Percentiles rank a stretch among this genome's conserved stretches.
Evolutionary conservation across 2,797 vertebrate species (phyloP).

Genomic region (Acrocephalus scirpaceus): DNA sequence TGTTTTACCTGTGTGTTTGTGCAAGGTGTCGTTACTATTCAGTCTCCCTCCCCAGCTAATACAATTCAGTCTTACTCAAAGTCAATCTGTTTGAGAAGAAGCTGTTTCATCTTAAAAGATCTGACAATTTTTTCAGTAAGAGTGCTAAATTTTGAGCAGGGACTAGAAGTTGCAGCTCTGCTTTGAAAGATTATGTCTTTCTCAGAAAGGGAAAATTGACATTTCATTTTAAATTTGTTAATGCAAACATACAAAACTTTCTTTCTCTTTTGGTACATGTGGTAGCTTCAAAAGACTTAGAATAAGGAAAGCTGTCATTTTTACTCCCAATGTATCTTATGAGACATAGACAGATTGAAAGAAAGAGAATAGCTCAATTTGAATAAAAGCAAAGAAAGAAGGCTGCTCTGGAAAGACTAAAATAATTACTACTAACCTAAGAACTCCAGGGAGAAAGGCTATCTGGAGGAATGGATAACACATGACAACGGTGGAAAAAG

Average conservation of each 20-base stretch:
- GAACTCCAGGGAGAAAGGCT: fast-evolving
- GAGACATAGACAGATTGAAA: not conserved
- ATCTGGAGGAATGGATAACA: not conserved
- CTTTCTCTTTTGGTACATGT: not conserved
- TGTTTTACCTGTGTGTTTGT: not conserved
- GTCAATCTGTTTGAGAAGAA: not conserved
- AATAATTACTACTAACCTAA: not conserved
- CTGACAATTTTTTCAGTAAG: not conserved
- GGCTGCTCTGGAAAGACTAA: not conserved
- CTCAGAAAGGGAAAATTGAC: not conserved
- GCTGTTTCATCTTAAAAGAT: not conserved
- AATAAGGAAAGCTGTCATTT: not conserved
- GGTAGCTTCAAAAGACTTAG: not conserved
- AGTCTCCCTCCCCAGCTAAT: fast-evolving
- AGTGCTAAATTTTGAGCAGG: not conserved
- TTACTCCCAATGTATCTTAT: not conserved
- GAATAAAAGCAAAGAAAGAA: not conserved
- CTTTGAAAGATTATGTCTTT: not conserved
- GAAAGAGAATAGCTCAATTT: not conserved
- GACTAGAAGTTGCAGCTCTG: not conserved
- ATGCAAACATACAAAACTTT: not conserved
- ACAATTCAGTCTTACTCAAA: not conserved
- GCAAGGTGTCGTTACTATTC: not conserved
- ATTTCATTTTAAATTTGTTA: not conserved
- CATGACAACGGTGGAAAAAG: not conserved